Evolutionary conservation across 2,113 vertebrate species (phyloP), one percentile per base, ranked within the genome.

Genomic region (Eidolon helvum): DNA sequence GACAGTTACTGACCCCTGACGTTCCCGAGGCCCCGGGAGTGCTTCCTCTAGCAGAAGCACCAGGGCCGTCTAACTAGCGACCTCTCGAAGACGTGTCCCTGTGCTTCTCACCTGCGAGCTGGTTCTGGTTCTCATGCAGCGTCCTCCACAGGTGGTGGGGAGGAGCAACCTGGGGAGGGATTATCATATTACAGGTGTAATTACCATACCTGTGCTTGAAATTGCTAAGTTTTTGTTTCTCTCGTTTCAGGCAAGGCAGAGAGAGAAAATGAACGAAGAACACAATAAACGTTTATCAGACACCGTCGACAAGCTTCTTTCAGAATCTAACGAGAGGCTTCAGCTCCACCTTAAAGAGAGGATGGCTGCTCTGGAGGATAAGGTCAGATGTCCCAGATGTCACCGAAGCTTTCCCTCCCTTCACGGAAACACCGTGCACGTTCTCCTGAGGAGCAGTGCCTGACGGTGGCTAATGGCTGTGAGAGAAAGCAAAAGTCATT

Each of bases 241-340:
- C 18, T 15, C 86, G 2, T 84, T 38, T 18, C 33, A 99, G 99
- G 99, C 99, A 4, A 98, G 99, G 66, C 99, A 99, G 98, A 98
- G 99, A 93, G 99, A 99, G 95, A 99, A 99, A 98, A 99, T 99
- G 99, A 99, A 99, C 10, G 99, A 99, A 95, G 99, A 99, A 61
- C 99, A 99, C 95, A 99, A 99, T 92, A 99, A 99, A 88, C 99
- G 99, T 26, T 98, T 99, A 80, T 99, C 99, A 1, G 99, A 99
- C 94, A 99, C 99, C 0, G 99, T 99, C 53, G 99, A 99, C 98
- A 99, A 99, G 94, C 99, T 99, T 18, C 99, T 99, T 3, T 99
- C 99, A 0, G 99, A 99, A 96, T 99, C 99, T 66, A 99, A 99
- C 14, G 99, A 99, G 98, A 99, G 99, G 95, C 99, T 99, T 11